Base-by-base conservation (phyloP, 2,888 invertebrate species). In the Bugula neritina region DNA sequence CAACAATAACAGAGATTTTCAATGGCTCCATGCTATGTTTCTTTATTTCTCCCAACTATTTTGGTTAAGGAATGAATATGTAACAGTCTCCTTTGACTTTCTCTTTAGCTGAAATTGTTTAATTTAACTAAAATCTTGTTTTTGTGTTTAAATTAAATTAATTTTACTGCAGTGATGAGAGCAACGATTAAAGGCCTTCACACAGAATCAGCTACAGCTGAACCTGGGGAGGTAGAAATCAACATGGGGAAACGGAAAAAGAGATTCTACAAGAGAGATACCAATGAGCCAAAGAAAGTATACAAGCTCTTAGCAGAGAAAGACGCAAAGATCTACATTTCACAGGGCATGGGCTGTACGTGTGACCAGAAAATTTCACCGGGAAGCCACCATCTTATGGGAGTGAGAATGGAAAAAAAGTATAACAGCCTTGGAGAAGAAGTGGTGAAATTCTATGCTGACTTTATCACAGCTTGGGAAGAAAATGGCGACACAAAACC, bases 381-480 rank as follows among this genome's bases (percentile, higher is more conserved):
- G 10, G 63, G 63, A 3, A 31, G 31, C 5, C 63, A 63, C 27
- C 63, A 63, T 31, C 31, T 63, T 10, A 63, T 63, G 63, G 63
- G 63, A 13, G 34, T 63, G 13, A 2, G 63, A n/a, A 31, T 31
- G 17, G 63, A 63, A 10, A 3, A 25, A 5, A 63, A 63, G 34
- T 63, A 63, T 63, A n/a, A 17, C 27, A 57, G 10, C 57, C 27
- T 31, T 25, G 63, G 63, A 25, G 5, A 31, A 31, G 5, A 29
- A 31, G 63, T 63, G 10, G n/a, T n/a, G 5, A 63, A 27, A 31
- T 63, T 63, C 43, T 70, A 70, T 29, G 70, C 54, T 23, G 54
- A 70, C 52, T 35, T 70, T 43, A 70, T 70, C 52, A 70, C 70
- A 5, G 2, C 35, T 13, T 70, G 70, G 70, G 43, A 54, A 23